Conservation (phyloP, 2,113 vertebrate genomes). For the Cyprinodon brontotheroides region DNA sequence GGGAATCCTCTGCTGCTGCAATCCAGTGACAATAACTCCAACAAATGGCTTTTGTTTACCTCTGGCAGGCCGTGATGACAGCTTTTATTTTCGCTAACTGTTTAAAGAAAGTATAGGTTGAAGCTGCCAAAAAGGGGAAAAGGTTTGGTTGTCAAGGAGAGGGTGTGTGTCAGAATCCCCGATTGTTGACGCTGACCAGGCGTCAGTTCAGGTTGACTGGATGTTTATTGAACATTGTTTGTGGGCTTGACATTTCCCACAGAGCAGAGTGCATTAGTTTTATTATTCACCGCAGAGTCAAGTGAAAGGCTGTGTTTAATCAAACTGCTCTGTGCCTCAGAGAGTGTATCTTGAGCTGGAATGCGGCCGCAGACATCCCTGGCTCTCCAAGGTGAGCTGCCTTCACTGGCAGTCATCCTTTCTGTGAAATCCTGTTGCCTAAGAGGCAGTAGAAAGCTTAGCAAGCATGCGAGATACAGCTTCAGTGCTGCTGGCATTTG, state of each 20-base stretch:
- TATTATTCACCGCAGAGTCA: constrained; percentile 47
- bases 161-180: constrained; percentile 29
- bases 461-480: not conserved
- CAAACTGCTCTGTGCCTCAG: constrained; percentile 24
- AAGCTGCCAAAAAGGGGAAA: constrained; percentile 39
- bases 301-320: constrained; percentile 61
- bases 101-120: constrained; percentile 48
- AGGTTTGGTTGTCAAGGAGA: constrained; percentile 34
- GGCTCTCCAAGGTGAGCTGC: constrained; percentile 22
- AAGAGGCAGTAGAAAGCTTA: not conserved
- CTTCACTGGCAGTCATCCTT: constrained; percentile 11
- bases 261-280: constrained; percentile 43
- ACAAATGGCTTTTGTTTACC: constrained; percentile 22
- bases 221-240: constrained; percentile 56
- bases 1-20: constrained; percentile 45
- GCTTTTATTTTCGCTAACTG: constrained; percentile 60
- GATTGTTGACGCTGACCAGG: constrained; percentile 55
- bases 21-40: constrained; percentile 44
- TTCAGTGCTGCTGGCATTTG: not conserved
- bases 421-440: not conserved
- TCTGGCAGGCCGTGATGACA: constrained; percentile 38
- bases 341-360: constrained; percentile 41
- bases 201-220: constrained; percentile 29
- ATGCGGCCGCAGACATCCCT: constrained; percentile 33
- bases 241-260: constrained; percentile 54